A percentile compares a stretch with the other conserved stretches of the same genome.
Evolutionary conservation across 1,140 invertebrate genomes (phyloP).

Genomic region (Eubasilissa regina): DNA sequence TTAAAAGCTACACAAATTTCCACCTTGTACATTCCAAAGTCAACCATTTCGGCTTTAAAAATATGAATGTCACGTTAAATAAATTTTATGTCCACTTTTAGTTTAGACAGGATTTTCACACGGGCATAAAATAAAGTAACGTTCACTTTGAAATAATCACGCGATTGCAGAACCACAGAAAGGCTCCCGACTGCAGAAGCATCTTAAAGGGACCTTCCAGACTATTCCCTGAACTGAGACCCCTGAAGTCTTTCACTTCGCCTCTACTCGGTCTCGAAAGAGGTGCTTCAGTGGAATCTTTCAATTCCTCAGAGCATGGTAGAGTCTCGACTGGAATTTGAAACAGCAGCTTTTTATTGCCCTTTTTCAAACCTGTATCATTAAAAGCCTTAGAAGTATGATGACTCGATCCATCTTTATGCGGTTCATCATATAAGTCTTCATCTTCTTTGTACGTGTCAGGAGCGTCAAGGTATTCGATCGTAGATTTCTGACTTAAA

Average conservation of each 20-base stretch:
- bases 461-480: conserved; percentile 48
- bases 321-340: conserved; percentile 73
- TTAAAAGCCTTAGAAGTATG: conserved; percentile 15
- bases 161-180: conserved; percentile 6
- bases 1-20: conserved; percentile 28
- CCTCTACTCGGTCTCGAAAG: conserved; percentile 62
- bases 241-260: conserved; percentile 56
- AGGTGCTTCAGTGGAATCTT: conserved; percentile 70
- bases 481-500: conserved; percentile 48
- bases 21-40: conserved; percentile 3
- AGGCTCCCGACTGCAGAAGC: conserved; percentile 10
- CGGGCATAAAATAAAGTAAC: background rate
- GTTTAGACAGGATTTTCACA: background rate
- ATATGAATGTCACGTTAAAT: background rate
- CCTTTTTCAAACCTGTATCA: conserved; percentile 47
- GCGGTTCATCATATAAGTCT: conserved; percentile 48
- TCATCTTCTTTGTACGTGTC: conserved; percentile 49
- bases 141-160: conserved; percentile 11
- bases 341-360: conserved; percentile 64
- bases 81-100: too few relatives aligned
- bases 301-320: conserved; percentile 74
- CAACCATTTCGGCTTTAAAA: conserved; percentile 2
- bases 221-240: conserved; percentile 33
- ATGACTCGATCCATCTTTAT: conserved; percentile 45
- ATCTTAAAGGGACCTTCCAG: background rate